Conservation (phyloP, 2,113 vertebrate genomes). For the Campylomormyrus numenius region DNA sequence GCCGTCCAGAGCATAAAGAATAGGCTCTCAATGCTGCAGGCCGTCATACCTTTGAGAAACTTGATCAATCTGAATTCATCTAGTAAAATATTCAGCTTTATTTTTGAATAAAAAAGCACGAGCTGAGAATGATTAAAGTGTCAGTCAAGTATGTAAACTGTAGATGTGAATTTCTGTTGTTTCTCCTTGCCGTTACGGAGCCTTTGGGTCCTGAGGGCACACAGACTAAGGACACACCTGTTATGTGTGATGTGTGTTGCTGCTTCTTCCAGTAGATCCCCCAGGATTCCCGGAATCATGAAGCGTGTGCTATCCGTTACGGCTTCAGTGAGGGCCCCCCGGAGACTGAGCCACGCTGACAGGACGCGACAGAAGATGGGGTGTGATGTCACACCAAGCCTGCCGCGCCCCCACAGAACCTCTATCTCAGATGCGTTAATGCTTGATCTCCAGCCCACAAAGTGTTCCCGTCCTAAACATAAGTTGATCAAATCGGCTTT, state of each 20-base stretch:
- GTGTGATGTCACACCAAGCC: not conserved
- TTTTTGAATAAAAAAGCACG: not conserved
- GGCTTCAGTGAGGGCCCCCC: not conserved
- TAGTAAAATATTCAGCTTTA: not conserved
- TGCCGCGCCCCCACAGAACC: not conserved
- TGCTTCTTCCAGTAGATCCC: not conserved
- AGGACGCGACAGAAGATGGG: not conserved
- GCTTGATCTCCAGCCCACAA: not conserved
- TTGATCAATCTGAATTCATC: not conserved
- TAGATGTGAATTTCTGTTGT: not conserved
- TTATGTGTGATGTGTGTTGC: not conserved
- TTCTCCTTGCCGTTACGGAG: not conserved
- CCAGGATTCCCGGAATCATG: not conserved
- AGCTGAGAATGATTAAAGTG: not conserved
- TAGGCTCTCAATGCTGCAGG: not conserved
- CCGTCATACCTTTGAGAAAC: not conserved
- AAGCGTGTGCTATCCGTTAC: not conserved
- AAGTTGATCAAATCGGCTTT: not conserved
- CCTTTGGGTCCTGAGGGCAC: not conserved
- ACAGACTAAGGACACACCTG: not conserved
- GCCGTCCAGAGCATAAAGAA: not conserved
- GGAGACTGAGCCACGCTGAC: not conserved
- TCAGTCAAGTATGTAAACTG: not conserved
- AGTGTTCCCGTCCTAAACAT: not conserved
- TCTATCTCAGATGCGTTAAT: not conserved